Percentiles rank a stretch among this genome's conserved stretches.
phyloP scores from a whole-genome alignment of 2,113 vertebrate genomes.

The Gopherus flavomarginatus region DNA sequence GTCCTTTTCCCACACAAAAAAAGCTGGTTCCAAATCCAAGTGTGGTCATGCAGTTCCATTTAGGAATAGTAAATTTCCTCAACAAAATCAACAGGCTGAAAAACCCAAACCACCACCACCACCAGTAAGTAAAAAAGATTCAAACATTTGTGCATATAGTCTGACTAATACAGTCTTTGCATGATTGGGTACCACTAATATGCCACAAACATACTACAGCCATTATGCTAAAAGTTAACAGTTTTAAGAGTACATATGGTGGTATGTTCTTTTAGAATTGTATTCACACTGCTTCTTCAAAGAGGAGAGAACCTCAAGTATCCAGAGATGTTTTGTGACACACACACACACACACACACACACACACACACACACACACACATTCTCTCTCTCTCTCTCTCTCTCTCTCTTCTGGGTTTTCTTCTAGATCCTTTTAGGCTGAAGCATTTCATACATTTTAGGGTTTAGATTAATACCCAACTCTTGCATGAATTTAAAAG shows the following conservation, averaged over 20 bases:
- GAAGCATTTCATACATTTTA: slow-evolving; percentile 70
- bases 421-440: slow-evolving; percentile 69
- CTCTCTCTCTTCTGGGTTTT: slow-evolving; percentile 60
- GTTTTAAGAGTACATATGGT: slow-evolving; percentile 63
- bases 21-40: slow-evolving; percentile 53
- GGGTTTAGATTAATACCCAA: slow-evolving; percentile 71
- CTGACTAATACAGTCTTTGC: slow-evolving; percentile 54
- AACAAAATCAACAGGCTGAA: slow-evolving; percentile 48
- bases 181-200: slow-evolving; percentile 62
- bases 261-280: slow-evolving; percentile 62
- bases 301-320: slow-evolving; percentile 49
- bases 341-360: fast-evolving
- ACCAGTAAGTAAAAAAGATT: slow-evolving; percentile 16
- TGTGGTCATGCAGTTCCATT: slow-evolving; percentile 38
- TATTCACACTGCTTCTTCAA: slow-evolving; percentile 67
- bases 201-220: slow-evolving; percentile 64
- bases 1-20: slow-evolving; percentile 49
- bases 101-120: slow-evolving; percentile 61
- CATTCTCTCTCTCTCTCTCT: too few species aligned
- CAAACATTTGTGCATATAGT: slow-evolving; percentile 70
- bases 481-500: slow-evolving; percentile 73
- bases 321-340: slow-evolving; percentile 51
- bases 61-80: slow-evolving; percentile 63
- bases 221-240: slow-evolving; percentile 60
- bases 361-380: fast-evolving